A percentile compares a stretch with the other conserved stretches of the same genome.
Conservation (phyloP, 2,888 invertebrate genomes). For the Pachymerium ferrugineum region DNA sequence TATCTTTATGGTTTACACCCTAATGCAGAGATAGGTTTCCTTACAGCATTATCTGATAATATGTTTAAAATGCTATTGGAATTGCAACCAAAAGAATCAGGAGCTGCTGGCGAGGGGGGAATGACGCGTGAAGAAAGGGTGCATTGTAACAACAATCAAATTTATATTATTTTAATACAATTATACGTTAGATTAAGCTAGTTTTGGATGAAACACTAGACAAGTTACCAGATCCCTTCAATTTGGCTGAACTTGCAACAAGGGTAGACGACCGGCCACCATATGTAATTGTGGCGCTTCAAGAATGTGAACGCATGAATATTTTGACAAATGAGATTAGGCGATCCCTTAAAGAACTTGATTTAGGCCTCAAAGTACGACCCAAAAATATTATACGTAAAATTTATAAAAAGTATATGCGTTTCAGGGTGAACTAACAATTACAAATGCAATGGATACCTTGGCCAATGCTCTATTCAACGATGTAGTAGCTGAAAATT, state of each 20-base stretch:
- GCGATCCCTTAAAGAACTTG: conserved; percentile 80
- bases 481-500: conserved; percentile 77
- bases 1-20: conserved; percentile 92
- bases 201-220: conserved; percentile 91
- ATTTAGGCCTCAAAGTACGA: conserved; percentile 78
- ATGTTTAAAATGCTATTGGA: conserved; percentile 90
- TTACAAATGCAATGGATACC: conserved; percentile 94
- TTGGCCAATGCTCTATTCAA: conserved; percentile 84
- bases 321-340: conserved; percentile 83
- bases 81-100: conserved; percentile 91
- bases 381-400: background rate
- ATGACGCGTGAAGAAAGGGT: conserved; percentile 90
- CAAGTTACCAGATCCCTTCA: conserved; percentile 93
- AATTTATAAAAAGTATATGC: conserved; percentile 37
- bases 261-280: conserved; percentile 94
- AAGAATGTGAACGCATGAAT: conserved; percentile 94
- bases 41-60: conserved; percentile 88
- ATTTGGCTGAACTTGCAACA: conserved; percentile 89
- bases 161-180: background rate
- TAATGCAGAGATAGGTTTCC: conserved; percentile 92
- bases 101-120: conserved; percentile 54
- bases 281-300: conserved; percentile 75
- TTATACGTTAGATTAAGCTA: conserved; percentile 67
- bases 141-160: conserved; percentile 32
- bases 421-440: conserved; percentile 80